A percentile compares a stretch with the other conserved stretches of the same genome.
Conservation (phyloP, 2,113 vertebrate species). For the Regulus satrapa region DNA sequence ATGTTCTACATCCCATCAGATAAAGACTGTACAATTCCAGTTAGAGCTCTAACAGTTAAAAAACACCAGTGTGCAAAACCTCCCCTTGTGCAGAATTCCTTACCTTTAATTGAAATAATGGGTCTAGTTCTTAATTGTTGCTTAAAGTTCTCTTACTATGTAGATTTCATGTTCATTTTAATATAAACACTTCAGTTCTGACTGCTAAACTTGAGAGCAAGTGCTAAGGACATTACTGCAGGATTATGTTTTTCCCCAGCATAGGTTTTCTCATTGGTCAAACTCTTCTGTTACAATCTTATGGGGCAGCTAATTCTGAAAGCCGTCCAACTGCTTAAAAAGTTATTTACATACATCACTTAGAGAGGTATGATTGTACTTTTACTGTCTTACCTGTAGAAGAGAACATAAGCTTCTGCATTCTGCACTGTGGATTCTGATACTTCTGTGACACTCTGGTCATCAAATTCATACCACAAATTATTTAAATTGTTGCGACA, state of each 20-base stretch:
- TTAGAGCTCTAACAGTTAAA: neutral
- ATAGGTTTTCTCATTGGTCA: neutral
- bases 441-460: constrained; percentile 97
- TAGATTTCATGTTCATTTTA: neutral
- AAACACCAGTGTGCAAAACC: neutral
- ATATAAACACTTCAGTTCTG: neutral
- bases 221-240: neutral
- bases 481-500: constrained; percentile 93
- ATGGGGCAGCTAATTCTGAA: neutral
- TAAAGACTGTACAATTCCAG: neutral
- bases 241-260: neutral
- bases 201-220: too few species aligned
- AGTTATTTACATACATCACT: neutral
- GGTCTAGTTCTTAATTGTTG: neutral
- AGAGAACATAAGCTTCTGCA: constrained; percentile 96
- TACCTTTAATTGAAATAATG: neutral
- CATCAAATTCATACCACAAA: constrained; percentile 97
- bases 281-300: neutral
- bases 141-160: neutral
- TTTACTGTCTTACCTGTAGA: constrained; percentile 85
- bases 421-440: constrained; percentile 94
- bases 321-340: neutral
- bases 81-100: neutral
- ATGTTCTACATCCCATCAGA: neutral
- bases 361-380: fast-evolving